Evolutionary conservation across 2,113 vertebrate species (phyloP).

Genomic region (Meleagris gallopavo): DNA sequence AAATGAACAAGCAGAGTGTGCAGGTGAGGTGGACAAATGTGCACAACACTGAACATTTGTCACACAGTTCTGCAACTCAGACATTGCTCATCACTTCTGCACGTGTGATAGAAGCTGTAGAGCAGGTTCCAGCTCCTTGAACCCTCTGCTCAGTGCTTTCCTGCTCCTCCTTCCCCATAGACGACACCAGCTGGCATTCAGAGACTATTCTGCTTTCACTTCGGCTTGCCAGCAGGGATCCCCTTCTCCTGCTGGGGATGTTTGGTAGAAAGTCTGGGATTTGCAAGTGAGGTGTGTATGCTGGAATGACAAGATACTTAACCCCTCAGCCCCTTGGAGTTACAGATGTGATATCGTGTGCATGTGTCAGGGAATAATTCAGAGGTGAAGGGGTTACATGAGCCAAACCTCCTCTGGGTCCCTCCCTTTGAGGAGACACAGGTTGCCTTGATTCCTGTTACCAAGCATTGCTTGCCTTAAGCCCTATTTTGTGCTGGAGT

Average conservation of each 20-base stretch:
- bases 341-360: background rate
- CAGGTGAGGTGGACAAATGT: background rate
- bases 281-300: background rate
- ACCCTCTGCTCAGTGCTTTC: background rate
- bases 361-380: constrained; percentile 26
- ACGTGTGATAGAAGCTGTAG: background rate
- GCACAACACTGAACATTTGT: background rate
- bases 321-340: constrained; percentile 14
- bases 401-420: background rate
- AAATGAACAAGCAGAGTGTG: background rate
- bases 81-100: background rate
- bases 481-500: background rate
- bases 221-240: background rate
- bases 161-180: background rate
- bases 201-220: background rate
- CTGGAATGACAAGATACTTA: constrained; percentile 48
- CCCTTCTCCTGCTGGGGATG: background rate
- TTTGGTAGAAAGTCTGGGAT: background rate
- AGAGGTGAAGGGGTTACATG: constrained; percentile 20
- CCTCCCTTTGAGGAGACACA: background rate
- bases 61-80: background rate
- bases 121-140: background rate
- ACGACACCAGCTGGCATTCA: background rate
- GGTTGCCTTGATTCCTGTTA: background rate
- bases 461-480: background rate